Base-by-base conservation (phyloP, 2,888 invertebrate genomes). In the Melinaea menophilus region DNA sequence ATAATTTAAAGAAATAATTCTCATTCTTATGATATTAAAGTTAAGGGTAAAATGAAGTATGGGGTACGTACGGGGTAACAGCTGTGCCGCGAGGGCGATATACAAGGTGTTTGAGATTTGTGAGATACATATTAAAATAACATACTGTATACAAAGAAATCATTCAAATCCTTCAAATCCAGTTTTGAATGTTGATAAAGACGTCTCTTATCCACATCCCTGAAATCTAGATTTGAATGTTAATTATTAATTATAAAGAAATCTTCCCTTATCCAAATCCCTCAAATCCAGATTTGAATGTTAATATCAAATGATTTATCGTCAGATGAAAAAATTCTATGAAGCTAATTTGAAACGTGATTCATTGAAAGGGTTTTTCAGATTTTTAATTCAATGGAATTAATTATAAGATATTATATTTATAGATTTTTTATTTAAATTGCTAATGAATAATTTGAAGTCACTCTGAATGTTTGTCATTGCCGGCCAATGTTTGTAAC, bases 261-360 rank as follows among this genome's bases (percentile, higher is more conserved):
- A 22, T 22, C 22, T 22, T 22, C 22, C 22, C 22, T 22, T 22
- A 46, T 46, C n/a, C 12, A 46, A 46, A 46, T 46, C 12, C 11
- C 9, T 9, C 12, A 46, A 46, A 46, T 46, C 12, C 11, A n/a
- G 11, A 9, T 46, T 46, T 46, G 46, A 46, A n/a, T 46, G 11
- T 46, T 46, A 46, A n/a, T 46, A 46, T 71, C 81, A 77, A 85
- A 84, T 88, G 88, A 90, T 89, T 90, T 89, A 89, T 90, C 22
- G 22, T 31, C 4, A 9, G 5, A 5, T 9, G 31, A 11, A 51
- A 51, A 31, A 83, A 81, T 81, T 82, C 79, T 79, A 79, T 78
- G 76, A 80, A 83, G 79, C 81, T 84, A 86, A 85, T 86, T 86
- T 80, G 77, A 73, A 79, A 81, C 81, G 80, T 76, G 79, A 77